Base-by-base conservation (phyloP, 2,797 vertebrate genomes). In the Eulemur rubriventer region DNA sequence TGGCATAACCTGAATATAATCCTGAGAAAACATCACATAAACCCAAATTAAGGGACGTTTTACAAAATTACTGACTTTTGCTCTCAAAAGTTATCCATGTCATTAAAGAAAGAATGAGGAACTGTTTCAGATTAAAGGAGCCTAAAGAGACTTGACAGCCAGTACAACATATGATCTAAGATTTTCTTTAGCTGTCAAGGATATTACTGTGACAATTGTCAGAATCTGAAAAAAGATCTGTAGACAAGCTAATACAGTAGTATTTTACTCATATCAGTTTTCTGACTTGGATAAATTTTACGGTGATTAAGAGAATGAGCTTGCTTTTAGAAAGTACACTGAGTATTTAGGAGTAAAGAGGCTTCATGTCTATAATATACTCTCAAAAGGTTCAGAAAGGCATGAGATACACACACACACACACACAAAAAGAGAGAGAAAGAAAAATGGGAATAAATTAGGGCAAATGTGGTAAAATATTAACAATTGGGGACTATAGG, bases 51-150 rank as follows among this genome's bases (percentile, higher is more conserved):
- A 55, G 70, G 67, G 17, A 52, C 6, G 50, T 86, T 93, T 93
- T 65, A n/a, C 69, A 82, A 79, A 95, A 59, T 57, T 96, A 81
- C 41, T 96, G 52, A 76, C 24, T 35, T 75, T 50, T 89, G 52
- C 38, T 89, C 50, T 89, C 38, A 59, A 78, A 93, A 69, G 26
- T 78, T 87, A 80, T 61, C 26, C 7, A 55, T 28, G 33, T 63
- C 22, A n/a, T 79, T 85, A 70, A 84, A 94, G 28, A 90, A 73
- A 41, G 30, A 84, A 59, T 35, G 33, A 95, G 46, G 7, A 91
- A 93, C 20, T 38, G 7, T 81, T 89, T 92, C 73, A 95, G 67
- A 65, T 73, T 17, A 43, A 76, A 78, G 30, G 33, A 50, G 0
- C n/a, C 61, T 79, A 63, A 92, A 89, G 41, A 78, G 38, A 86